phyloP scores from a whole-genome alignment of 2,113 vertebrate species.

The Dipodomys merriami region DNA sequence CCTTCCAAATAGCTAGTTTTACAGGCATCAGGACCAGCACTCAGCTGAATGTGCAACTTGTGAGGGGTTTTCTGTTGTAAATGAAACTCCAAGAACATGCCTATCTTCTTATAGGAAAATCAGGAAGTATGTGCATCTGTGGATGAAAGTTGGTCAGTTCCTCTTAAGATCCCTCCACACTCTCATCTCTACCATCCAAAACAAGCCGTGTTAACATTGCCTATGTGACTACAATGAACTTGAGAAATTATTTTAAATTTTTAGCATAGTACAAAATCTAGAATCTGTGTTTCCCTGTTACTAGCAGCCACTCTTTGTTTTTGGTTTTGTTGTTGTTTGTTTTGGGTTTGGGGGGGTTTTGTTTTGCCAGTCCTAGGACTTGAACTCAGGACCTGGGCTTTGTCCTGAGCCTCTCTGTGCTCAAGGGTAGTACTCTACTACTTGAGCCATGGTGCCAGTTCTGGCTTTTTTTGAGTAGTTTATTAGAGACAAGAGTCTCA shows the following conservation, averaged over 20 bases:
- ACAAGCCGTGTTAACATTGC: background rate
- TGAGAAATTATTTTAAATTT: background rate
- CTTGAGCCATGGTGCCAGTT: too few species aligned
- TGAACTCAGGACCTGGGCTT: background rate
- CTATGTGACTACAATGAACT: background rate
- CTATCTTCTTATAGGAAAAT: background rate
- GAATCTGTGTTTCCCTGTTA: fast-evolving
- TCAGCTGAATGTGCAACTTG: background rate
- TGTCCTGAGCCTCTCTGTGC: too few species aligned
- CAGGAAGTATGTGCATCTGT: fast-evolving
- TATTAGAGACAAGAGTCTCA: too few species aligned
- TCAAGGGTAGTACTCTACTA: too few species aligned
- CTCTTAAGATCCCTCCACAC: too few species aligned
- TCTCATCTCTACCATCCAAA: background rate
- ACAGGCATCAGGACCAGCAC: too few species aligned
- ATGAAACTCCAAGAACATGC: background rate
- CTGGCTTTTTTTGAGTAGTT: too few species aligned
- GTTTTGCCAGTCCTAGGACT: background rate
- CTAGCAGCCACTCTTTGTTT: background rate
- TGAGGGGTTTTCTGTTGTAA: background rate
- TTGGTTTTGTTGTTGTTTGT: too few species aligned
- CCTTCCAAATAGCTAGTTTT: too few species aligned
- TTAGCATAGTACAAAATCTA: background rate
- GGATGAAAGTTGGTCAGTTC: background rate
- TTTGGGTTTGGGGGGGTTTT: too few species aligned